Base-by-base conservation (phyloP, 2,797 vertebrate genomes). In the Gallinago nigripennis region DNA sequence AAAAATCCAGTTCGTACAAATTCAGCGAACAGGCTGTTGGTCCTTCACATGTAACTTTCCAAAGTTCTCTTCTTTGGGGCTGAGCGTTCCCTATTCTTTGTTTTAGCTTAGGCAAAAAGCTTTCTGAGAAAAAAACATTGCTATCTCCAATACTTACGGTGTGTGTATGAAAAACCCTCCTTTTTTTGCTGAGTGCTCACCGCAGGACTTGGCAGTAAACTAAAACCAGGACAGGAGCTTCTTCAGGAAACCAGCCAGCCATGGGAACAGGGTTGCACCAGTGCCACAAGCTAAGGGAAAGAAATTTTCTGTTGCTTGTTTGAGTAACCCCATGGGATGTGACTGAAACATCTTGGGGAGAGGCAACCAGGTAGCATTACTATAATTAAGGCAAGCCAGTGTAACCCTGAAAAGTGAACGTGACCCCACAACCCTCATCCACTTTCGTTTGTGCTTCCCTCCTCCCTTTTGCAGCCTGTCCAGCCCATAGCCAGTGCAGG, bases 261-360 rank as follows among this genome's bases (percentile, higher is more conserved):
- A 61, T 16, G 21, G 35, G 41, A 91, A 18, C 12, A 25, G 16
- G 27, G 80, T 80, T 86, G 72, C 53, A 93, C 4, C 60, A 92
- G 46, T 25, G 37, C 10, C 83, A 14, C 4, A 4, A 68, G 64
- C 37, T 66, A 79, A 90, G 19, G 19, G 53, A 50, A 83, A 45
- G 21, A 82, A 72, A 82, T 81, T 45, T 90, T 73, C 24, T 68
- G 39, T n/a, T 81, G 58, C 16, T 87, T 75, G 24, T 88, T 72
- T 76, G 71, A 94, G 60, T 45, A 80, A 8, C 8, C 13, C 30
- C 4, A 15, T 39, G 51, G 37, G 60, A 88, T 4, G 11, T 11
- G 50, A 61, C 14, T 57, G 79, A 86, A 92, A 89, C 11, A 43
- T 16, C 37, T 27, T 27, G 2, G 56, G 63, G 51, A 88, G 28